Conservation (phyloP, 1,140 invertebrate genomes). For the Polypedilum vanderplanki region DNA sequence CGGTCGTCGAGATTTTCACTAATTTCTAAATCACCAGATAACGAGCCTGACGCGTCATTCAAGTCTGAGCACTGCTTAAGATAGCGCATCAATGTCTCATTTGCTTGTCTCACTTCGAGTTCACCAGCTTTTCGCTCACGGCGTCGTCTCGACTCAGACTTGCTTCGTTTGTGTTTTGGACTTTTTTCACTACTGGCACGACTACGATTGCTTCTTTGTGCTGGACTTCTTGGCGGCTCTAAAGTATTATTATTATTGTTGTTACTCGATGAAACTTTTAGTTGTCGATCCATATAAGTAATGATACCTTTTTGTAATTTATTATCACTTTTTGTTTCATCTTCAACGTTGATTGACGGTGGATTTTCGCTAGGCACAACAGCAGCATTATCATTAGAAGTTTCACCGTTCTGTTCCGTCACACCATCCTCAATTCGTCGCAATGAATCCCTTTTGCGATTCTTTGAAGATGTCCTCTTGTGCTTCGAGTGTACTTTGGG, state of each 20-base stretch:
- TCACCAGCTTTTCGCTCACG: constrained; percentile 43
- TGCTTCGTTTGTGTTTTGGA: constrained; percentile 43
- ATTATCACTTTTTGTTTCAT: not conserved
- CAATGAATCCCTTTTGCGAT: not conserved
- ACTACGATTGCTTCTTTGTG: constrained; percentile 41
- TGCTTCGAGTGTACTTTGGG: constrained; percentile 22
- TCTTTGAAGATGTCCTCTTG: constrained; percentile 1
- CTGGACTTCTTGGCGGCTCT: constrained; percentile 43
- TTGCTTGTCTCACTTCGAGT: constrained; percentile 43
- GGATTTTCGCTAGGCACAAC: not conserved
- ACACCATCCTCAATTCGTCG: not conserved
- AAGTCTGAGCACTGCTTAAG: constrained; percentile 44
- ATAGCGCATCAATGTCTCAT: constrained; percentile 43
- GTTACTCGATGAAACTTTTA: constrained; percentile 36
- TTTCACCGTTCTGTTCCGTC: not conserved
- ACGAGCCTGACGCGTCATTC: constrained; percentile 39
- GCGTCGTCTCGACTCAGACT: constrained; percentile 41
- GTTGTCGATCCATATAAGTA: constrained; percentile 42
- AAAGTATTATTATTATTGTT: constrained; percentile 32
- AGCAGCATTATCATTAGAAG: not conserved
- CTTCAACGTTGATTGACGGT: not conserved
- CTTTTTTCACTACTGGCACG: constrained; percentile 42
- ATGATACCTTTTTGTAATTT: constrained; percentile 40
- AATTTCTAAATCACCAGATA: constrained; percentile 43
- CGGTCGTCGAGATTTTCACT: constrained; percentile 42